A percentile compares a stretch with the other conserved stretches of the same genome.
These are phyloP conservation scores for Callocephalon fimbriatum DNA, from an alignment of 2,113 vertebrate genomes.

Conservation along the genomic window DNA sequence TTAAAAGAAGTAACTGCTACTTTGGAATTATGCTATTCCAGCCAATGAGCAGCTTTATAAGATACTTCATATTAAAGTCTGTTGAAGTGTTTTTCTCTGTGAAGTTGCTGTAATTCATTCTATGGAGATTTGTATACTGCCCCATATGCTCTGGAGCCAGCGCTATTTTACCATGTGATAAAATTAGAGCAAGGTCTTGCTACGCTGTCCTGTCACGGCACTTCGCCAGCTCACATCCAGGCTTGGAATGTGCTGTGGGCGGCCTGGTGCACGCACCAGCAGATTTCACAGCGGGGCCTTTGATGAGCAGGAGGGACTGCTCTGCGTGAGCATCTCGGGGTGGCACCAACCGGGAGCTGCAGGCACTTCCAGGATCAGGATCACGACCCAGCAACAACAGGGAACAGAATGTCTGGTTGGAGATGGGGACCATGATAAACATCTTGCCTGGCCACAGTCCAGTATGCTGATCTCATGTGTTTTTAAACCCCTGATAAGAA, in stretches of 20 bases:
- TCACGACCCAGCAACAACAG: not conserved
- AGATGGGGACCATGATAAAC: not conserved
- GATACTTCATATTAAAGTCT: constrained; percentile 22
- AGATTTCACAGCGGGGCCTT: not conserved
- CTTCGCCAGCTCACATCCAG: not conserved
- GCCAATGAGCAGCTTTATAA: not conserved
- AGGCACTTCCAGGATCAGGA: not conserved
- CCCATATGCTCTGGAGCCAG: constrained; percentile 46
- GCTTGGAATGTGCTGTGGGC: constrained; percentile 3
- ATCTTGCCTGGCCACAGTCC: not conserved
- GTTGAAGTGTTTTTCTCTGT: not conserved
- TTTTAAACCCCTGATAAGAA: not conserved
- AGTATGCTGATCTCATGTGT: not conserved
- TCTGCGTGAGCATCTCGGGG: not conserved
- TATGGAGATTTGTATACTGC: constrained; percentile 7
- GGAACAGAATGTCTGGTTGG: not conserved
- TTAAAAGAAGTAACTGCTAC: not conserved
- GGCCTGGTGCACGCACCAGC: not conserved
- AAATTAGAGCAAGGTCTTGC: constrained; percentile 41
- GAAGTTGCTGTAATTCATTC: constrained; percentile 4
- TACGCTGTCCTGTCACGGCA: not conserved
- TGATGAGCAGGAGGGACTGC: not conserved
- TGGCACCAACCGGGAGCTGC: not conserved
- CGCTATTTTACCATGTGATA: constrained; percentile 9
- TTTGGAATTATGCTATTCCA: not conserved